Base-by-base conservation (phyloP, 2,113 vertebrate genomes). In the Paradoxurus hermaphroditus region DNA sequence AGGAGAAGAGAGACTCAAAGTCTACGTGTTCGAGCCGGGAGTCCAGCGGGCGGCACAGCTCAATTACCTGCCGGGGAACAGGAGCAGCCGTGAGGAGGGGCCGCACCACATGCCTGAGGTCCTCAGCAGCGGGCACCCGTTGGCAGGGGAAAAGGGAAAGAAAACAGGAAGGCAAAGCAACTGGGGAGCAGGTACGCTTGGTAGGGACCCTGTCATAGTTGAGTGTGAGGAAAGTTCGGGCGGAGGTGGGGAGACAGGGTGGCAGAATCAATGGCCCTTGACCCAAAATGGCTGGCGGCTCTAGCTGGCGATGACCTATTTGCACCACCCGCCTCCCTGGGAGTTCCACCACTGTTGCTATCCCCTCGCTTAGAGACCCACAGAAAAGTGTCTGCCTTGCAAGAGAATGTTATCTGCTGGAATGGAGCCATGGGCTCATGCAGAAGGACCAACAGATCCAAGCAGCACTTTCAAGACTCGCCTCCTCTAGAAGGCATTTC, bases 21-120 rank as follows among this genome's bases (percentile, higher is more conserved):
- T 99, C 99, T 77, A 99, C 99, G 0, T 99, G 99, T 95, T 99
- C 99, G 10, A 99, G 99, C 75, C 99, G 99, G 18, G 99, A 99
- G 98, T 99, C 99, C 0, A 99, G 99, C 0, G 99, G 99, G 75
- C 99, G 99, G 68, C 99, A 99, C 97, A 99, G 98, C 97, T 99
- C 99, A 13, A 99, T 99, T 91, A 99, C 98, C 99, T 99, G 97
- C 36, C 3, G 3, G 94, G 86, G 67, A 59, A 93, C 4, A 21
- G 21, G 44, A 27, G 59, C 39, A 29, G 62, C 83, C 16, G 0
- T 93, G 92, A 91, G 68, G 25, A 9, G 13, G 16, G 49, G 59
- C 12, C 8, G 10, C 1, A 5, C 0, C 1, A 0, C 16, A 10
- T 65, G 29, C 44, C 73, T 62, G 73, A 67, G 19, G 34, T 25